These are phyloP conservation scores for Rhyzopertha dominica DNA, from an alignment of 1,140 invertebrate species.

Conservation along the genomic window DNA sequence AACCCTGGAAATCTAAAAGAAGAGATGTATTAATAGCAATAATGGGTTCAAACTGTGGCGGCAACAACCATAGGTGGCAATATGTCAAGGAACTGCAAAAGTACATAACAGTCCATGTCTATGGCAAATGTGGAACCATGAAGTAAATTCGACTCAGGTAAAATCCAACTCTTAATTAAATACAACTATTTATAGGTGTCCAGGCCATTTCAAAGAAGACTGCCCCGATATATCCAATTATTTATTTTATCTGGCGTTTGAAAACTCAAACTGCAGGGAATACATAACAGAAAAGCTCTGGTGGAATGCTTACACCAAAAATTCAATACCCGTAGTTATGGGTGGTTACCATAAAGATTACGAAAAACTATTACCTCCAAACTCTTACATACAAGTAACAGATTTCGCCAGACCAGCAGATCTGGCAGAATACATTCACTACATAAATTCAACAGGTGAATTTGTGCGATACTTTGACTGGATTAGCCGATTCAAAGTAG, in stretches of 20 bases:
- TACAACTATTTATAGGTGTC: slow-evolving; percentile 48
- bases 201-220: slow-evolving; percentile 55
- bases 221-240: slow-evolving; percentile 56
- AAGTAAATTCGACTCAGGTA: slow-evolving; percentile 19
- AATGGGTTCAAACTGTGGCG: slow-evolving; percentile 59
- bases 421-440: slow-evolving; percentile 58
- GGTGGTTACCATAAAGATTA: slow-evolving; percentile 53
- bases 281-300: slow-evolving; percentile 71
- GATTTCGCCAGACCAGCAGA: slow-evolving; percentile 60
- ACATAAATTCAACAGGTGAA: slow-evolving; percentile 52
- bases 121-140: slow-evolving; percentile 51
- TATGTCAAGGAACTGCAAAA: slow-evolving; percentile 55
- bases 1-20: slow-evolving; percentile 23
- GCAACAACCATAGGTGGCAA: slow-evolving; percentile 52
- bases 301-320: slow-evolving; percentile 57
- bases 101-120: slow-evolving; percentile 54
- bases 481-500: slow-evolving; percentile 59
- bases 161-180: neutral
- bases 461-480: slow-evolving; percentile 64
- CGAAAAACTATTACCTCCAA: slow-evolving; percentile 53
- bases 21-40: slow-evolving; percentile 52
- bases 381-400: slow-evolving; percentile 68
- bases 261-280: slow-evolving; percentile 67
- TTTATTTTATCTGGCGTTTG: slow-evolving; percentile 72
- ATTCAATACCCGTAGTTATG: slow-evolving; percentile 65